Conservation (phyloP, 1,140 invertebrate genomes). For the Patella vulgata region DNA sequence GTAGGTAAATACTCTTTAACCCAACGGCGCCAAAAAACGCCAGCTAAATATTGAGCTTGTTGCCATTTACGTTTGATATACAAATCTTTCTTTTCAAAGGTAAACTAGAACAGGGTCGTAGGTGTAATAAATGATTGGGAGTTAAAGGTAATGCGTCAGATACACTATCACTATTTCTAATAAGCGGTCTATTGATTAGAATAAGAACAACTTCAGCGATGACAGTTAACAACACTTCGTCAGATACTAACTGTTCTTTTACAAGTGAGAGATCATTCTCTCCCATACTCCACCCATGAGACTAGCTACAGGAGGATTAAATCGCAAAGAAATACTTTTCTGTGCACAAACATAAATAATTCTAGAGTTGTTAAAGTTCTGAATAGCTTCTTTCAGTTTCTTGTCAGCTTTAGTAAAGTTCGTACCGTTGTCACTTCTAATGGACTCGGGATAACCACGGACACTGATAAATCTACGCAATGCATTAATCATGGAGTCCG, state of each 20-base stretch:
- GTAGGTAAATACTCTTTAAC: no score
- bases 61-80: conserved; percentile 32
- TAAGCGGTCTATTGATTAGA: conserved; percentile 25
- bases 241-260: no score
- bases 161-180: conserved; percentile 4
- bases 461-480: conserved; percentile 32
- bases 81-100: conserved; percentile 28
- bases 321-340: conserved; percentile 58
- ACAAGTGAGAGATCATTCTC: conserved; percentile 45
- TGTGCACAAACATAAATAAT: no score
- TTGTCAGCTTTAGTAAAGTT: conserved; percentile 31
- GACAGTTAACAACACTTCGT: conserved; percentile 10
- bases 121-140: conserved; percentile 36
- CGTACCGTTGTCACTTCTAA: conserved; percentile 27
- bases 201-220: not conserved
- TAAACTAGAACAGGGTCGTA: conserved; percentile 13
- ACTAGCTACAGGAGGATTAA: conserved; percentile 57
- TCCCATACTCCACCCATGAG: conserved; percentile 64
- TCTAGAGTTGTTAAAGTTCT: conserved; percentile 20
- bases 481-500: conserved; percentile 28
- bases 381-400: no score
- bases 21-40: conserved; percentile 40
- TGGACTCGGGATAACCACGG: no score
- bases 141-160: conserved; percentile 27
- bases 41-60: conserved; percentile 41